phyloP scores from a whole-genome alignment of 2,797 vertebrate genomes.

The Zalophus californianus region DNA sequence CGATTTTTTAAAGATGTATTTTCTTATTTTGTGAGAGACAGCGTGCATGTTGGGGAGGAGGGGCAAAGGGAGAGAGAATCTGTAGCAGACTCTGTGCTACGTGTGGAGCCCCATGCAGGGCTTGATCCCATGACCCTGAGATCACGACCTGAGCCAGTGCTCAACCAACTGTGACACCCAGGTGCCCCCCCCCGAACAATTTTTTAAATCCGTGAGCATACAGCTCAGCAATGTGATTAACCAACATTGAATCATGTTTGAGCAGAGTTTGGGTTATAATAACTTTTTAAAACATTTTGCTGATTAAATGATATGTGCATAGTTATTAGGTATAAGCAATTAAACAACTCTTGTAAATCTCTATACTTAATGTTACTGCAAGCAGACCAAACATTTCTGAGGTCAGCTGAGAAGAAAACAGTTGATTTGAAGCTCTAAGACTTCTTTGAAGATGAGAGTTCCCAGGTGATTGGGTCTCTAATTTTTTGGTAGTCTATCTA shows the following conservation, averaged over 20 bases:
- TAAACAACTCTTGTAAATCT: background rate
- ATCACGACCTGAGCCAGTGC: background rate
- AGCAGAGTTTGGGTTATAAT: slow-evolving; percentile 24
- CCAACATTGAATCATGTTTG: background rate
- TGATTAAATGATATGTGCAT: background rate
- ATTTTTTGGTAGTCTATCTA: background rate
- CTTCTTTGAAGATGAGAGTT: background rate
- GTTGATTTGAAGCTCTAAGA: background rate
- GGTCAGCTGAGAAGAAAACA: background rate
- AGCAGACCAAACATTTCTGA: background rate
- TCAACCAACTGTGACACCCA: background rate
- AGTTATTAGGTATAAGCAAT: background rate
- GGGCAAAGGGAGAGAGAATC: background rate
- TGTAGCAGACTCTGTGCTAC: background rate
- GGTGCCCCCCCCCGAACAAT: background rate
- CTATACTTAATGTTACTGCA: background rate
- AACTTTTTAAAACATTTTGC: background rate
- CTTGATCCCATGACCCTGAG: background rate
- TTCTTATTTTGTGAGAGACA: background rate
- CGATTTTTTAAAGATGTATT: background rate
- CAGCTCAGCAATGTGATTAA: background rate
- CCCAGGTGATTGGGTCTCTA: background rate
- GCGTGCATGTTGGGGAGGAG: background rate
- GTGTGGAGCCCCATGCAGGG: background rate
- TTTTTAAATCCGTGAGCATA: background rate